phyloP scores from a whole-genome alignment of 2,797 vertebrate species.

The Mormyrops attenuatus region DNA sequence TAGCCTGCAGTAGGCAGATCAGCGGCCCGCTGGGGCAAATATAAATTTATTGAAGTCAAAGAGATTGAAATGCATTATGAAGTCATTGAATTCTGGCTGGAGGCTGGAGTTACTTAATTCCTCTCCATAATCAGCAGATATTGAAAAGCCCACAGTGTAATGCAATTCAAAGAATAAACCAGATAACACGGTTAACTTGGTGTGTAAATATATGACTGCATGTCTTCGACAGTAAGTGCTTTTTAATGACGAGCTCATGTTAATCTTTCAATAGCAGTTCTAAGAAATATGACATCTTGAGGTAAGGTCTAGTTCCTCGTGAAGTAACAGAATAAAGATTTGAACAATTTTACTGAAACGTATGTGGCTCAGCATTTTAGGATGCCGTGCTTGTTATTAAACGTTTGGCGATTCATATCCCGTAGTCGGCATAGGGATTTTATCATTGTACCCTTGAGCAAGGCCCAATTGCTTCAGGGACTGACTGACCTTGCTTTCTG shows the following conservation, averaged over 20 bases:
- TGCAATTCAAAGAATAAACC: conserved; percentile 38
- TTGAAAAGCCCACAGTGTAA: conserved; percentile 41
- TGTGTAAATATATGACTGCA: conserved; percentile 45
- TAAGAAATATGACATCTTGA: neutral
- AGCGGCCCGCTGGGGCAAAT: conserved; percentile 17
- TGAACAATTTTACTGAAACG: neutral
- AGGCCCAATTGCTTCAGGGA: neutral
- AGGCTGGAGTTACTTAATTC: conserved; percentile 42
- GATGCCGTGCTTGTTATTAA: neutral
- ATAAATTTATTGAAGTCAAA: conserved; percentile 31
- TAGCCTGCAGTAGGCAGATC: neutral
- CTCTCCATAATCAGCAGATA: conserved; percentile 45
- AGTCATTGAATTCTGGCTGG: conserved; percentile 41
- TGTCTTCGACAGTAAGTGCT: conserved; percentile 15
- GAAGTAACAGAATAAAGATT: neutral
- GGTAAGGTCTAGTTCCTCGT: neutral
- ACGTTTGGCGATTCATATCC: neutral
- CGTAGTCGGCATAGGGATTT: neutral
- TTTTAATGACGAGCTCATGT: conserved; percentile 14
- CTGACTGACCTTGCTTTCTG: neutral
- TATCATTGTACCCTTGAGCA: neutral
- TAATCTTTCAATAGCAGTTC: conserved; percentile 22
- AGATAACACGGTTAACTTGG: conserved; percentile 35
- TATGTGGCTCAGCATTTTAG: neutral
- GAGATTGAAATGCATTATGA: conserved; percentile 46